Conservation (phyloP, 2,113 vertebrate genomes). For the Paramormyrops kingsleyae region DNA sequence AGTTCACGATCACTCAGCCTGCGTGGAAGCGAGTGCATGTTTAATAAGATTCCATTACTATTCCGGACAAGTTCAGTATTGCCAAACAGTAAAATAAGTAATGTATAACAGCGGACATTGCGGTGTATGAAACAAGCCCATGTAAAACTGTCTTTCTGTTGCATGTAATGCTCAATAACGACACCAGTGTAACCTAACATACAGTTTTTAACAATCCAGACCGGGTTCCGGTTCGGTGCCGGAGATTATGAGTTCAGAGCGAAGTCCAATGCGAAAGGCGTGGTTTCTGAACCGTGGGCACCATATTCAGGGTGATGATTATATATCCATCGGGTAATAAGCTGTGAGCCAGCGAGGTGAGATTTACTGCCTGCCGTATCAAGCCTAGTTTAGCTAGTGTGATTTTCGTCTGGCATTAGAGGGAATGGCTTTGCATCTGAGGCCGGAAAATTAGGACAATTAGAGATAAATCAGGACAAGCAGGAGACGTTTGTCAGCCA, state of each 20-base stretch:
- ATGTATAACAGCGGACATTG: neutral
- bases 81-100: neutral
- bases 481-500: neutral
- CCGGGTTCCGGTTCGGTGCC: neutral
- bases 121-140: neutral
- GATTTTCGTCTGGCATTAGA: neutral
- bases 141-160: neutral
- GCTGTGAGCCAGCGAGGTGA: slow-evolving; percentile 1
- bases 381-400: slow-evolving; percentile 17
- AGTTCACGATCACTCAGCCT: neutral
- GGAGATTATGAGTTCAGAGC: neutral
- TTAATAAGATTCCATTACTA: neutral
- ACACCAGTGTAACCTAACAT: neutral
- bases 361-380: slow-evolving; percentile 9
- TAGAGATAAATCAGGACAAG: slow-evolving; percentile 7
- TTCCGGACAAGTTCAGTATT: neutral
- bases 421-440: slow-evolving; percentile 11
- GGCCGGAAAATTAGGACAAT: slow-evolving; percentile 12
- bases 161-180: neutral
- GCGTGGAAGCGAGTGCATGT: neutral
- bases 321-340: neutral
- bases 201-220: neutral
- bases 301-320: neutral
- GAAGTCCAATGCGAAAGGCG: neutral
- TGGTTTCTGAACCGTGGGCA: neutral